These are phyloP conservation scores for Vanacampus margaritifer DNA, from an alignment of 2,113 vertebrate genomes.

Conservation along the genomic window DNA sequence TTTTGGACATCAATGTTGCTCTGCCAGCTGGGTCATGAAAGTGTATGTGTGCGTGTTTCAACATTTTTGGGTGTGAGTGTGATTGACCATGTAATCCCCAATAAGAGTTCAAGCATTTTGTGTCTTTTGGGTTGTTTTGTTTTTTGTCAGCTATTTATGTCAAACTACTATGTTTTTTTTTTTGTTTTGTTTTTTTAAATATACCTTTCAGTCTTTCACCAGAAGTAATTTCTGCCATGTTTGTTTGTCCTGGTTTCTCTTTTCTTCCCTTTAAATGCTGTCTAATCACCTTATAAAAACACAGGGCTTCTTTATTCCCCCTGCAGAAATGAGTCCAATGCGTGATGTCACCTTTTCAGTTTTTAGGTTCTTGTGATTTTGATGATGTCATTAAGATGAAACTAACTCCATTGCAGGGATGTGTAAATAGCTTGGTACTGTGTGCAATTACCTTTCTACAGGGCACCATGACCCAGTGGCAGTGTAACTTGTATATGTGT, in stretches of 20 bases:
- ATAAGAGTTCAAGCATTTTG: constrained; percentile 22
- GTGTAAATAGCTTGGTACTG: constrained; percentile 52
- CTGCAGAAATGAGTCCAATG: constrained; percentile 27
- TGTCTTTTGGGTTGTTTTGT: constrained; percentile 10
- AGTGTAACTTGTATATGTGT: constrained; percentile 37
- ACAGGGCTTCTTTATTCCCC: constrained; percentile 32
- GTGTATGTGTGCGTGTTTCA: constrained; percentile 10
- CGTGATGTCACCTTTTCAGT: constrained; percentile 40
- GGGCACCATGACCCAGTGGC: constrained; percentile 65
- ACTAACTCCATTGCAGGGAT: constrained; percentile 50
- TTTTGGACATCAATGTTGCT: constrained; percentile 42
- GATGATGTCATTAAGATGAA: constrained; percentile 52
- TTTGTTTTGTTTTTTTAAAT: constrained; percentile 6
- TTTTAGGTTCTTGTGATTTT: constrained; percentile 42
- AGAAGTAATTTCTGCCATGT: constrained; percentile 2
- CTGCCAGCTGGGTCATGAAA: constrained; percentile 65
- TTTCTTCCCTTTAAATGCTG: constrained; percentile 3
- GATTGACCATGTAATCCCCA: constrained; percentile 33
- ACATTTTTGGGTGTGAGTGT: neutral
- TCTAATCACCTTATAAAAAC: constrained; percentile 11
- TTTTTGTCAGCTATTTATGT: constrained; percentile 42
- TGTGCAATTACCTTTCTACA: constrained; percentile 57
- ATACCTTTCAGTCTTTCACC: constrained; percentile 34
- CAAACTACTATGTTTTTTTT: constrained; percentile 17
- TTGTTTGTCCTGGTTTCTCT: neutral